Evolutionary conservation across 2,113 vertebrate genomes (phyloP).

Genomic region (Cairina moschata): DNA sequence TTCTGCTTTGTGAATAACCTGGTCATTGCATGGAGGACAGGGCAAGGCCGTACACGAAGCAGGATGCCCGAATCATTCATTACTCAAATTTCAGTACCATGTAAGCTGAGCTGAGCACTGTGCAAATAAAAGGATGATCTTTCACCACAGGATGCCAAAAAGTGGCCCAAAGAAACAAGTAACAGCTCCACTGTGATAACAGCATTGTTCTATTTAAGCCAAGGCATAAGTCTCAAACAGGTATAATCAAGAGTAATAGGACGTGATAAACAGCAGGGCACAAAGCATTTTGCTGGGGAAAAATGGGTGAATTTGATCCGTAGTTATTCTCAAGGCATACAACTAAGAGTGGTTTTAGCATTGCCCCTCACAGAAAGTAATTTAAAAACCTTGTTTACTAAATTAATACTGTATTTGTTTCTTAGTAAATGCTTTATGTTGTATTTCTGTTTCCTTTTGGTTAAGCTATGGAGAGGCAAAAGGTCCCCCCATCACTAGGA

Average conservation of each 20-base stretch:
- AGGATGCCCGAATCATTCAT: neutral
- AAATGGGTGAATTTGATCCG: slow-evolving; percentile 5
- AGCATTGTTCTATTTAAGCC: neutral
- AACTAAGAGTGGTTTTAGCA: neutral
- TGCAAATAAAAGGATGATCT: neutral
- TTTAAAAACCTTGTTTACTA: neutral
- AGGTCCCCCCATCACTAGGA: neutral
- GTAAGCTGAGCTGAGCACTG: neutral
- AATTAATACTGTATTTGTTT: neutral
- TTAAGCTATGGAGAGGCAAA: neutral
- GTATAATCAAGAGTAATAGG: slow-evolving; percentile 33
- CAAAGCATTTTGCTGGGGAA: neutral
- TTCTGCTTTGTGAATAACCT: neutral
- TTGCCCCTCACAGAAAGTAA: neutral
- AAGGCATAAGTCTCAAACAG: neutral
- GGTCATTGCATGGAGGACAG: neutral
- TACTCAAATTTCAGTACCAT: neutral
- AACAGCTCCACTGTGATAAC: neutral
- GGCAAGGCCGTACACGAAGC: neutral
- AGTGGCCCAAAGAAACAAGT: neutral
- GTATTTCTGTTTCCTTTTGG: neutral
- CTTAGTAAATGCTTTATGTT: neutral
- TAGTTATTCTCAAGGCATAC: neutral
- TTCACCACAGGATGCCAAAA: neutral
- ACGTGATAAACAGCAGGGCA: slow-evolving; percentile 23